Evolutionary conservation across 1,140 invertebrate genomes (phyloP), one percentile per base, ranked within the genome.

Genomic region (Drosophila yakuba): DNA sequence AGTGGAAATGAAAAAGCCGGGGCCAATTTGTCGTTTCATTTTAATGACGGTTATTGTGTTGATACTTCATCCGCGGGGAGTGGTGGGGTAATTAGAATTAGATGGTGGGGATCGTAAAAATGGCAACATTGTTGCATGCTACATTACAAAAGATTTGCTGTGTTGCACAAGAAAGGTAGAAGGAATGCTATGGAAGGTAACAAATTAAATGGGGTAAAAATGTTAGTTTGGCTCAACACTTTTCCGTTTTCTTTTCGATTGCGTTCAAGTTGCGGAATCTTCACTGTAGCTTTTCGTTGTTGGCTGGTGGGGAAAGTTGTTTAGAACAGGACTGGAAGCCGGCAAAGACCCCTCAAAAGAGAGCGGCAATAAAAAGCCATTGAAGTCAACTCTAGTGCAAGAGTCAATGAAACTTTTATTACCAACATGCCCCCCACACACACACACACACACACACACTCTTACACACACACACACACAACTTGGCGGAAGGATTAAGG

Each of bases 381-480:
- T 76, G 72, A 80, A 84, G 72, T 83, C 80, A 84, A 64, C 81
- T 85, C 41, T 85, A 67, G 76, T 77, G 77, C 67, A 85, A 84
- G 73, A 80, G 81, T 84, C 80, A 82, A 85, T 80, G 80, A 84
- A 84, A 84, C 81, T 85, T 71, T 71, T 71, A 71, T 71, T 58
- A 47, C 64, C 67, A 69, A 71, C 63, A 71, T 71, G 36, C 63
- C 43, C 15, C 47, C 39, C 67, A 55, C 41, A 58, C 28, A 43
- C 50, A 28, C 47, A 38, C 67, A 35, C 25, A 58, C 28, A 2
- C 7, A n/a, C 41, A 8, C n/a, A 0, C 41, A 8, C 55, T 8
- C 23, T 3, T 2, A 23, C 23, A 23, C 23, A 25, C 23, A 4
- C 23, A 25, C 23, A 25, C 23, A 25, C 23, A 25, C n/a, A 44